These are phyloP conservation scores for Tetranychus urticae DNA, from an alignment of 1,140 invertebrate genomes.

Conservation along the genomic window DNA sequence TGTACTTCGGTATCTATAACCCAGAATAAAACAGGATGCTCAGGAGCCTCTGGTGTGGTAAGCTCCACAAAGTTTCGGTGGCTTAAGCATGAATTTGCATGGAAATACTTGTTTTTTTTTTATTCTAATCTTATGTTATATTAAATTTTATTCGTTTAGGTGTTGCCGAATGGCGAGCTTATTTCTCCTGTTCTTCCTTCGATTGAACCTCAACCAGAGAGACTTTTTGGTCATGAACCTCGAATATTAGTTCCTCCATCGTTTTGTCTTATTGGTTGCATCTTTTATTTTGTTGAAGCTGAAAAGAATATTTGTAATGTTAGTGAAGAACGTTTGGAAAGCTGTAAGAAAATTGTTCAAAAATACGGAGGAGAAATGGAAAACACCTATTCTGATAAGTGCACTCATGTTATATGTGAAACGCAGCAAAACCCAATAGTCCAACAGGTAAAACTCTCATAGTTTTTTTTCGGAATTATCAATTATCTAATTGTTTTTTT, in stretches of 20 bases:
- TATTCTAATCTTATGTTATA: background rate
- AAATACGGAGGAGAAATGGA: conserved; percentile 75
- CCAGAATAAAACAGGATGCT: background rate
- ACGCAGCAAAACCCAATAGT: conserved; percentile 66
- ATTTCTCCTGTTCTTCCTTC: background rate
- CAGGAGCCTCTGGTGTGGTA: conserved; percentile 6
- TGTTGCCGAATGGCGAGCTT: background rate
- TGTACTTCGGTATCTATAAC: background rate
- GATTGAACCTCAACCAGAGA: conserved; percentile 3
- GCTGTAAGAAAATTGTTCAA: conserved; percentile 58
- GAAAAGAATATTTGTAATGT: conserved; percentile 22
- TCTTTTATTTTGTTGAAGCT: conserved; percentile 63
- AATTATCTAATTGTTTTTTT: background rate
- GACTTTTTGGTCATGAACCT: conserved; percentile 19
- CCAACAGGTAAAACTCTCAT: conserved; percentile 33
- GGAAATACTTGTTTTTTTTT: no score
- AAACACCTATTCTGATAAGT: conserved; percentile 45
- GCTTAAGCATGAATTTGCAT: background rate
- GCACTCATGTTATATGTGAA: conserved; percentile 75
- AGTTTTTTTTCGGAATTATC: background rate
- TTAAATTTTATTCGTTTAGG: background rate
- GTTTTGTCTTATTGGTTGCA: conserved; percentile 66
- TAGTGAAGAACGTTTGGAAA: conserved; percentile 26
- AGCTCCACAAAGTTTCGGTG: background rate
- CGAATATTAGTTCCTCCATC: conserved; percentile 44